phyloP scores from a whole-genome alignment of 1,140 invertebrate genomes.

The Ceratosolen fusciceps region DNA sequence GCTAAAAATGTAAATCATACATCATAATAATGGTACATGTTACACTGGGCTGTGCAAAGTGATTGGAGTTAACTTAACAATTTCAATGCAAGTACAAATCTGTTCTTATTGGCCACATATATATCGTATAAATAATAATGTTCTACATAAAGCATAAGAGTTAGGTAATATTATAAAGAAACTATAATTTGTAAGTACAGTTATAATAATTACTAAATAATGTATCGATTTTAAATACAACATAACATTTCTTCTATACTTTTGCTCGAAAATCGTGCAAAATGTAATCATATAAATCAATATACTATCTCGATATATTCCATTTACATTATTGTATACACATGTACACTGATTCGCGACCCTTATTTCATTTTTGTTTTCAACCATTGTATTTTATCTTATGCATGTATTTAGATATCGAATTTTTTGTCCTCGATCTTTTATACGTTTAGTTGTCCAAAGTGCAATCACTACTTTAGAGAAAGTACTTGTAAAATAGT shows the following conservation, averaged over 20 bases:
- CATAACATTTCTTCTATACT: conserved; percentile 25
- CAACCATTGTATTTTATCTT: neutral
- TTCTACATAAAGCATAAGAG: conserved; percentile 62
- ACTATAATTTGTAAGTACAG: conserved; percentile 67
- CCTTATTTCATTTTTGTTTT: conserved; percentile 14
- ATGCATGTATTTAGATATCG: conserved; percentile 32
- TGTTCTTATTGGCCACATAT: conserved; percentile 73
- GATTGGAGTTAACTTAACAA: conserved; percentile 72
- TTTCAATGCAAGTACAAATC: conserved; percentile 73
- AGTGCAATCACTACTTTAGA: conserved; percentile 39
- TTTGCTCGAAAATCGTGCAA: conserved; percentile 1
- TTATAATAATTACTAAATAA: conserved; percentile 59
- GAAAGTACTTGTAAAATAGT: conserved; percentile 47
- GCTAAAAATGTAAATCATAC: conserved; percentile 63
- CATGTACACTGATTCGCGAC: neutral
- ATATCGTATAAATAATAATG: conserved; percentile 67
- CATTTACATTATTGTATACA: conserved; percentile 27
- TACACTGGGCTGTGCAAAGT: conserved; percentile 72
- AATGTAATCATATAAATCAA: conserved; percentile 13
- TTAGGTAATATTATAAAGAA: conserved; percentile 68
- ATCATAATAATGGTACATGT: conserved; percentile 64
- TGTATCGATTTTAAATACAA: conserved; percentile 44
- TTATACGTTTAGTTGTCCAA: conserved; percentile 20
- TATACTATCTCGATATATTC: neutral
- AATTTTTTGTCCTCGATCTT: conserved; percentile 20